These are phyloP conservation scores for Camponotus fellah DNA, from an alignment of 2,888 invertebrate genomes.

Conservation along the genomic window DNA sequence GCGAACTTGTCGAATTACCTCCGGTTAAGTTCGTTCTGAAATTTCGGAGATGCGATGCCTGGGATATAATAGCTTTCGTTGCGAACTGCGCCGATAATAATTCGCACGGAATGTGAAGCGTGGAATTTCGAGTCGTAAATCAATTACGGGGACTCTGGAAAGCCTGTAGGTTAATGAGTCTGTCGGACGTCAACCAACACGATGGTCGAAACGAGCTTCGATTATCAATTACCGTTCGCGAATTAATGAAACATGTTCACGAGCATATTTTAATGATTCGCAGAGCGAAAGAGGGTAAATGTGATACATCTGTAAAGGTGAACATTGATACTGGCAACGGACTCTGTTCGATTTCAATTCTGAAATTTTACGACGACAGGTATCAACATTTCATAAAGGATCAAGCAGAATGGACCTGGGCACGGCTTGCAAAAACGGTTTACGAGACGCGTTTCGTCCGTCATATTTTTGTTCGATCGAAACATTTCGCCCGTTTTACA, in stretches of 20 bases:
- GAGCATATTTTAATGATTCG: constrained; percentile 32
- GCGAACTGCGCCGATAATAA: constrained; percentile 34
- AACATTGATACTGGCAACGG: constrained; percentile 34
- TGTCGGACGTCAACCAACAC: constrained; percentile 10
- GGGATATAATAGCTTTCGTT: constrained; percentile 26
- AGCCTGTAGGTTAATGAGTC: constrained; percentile 42
- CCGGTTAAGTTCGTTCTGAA: constrained; percentile 58
- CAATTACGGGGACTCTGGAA: constrained; percentile 44
- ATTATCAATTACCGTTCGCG: constrained; percentile 26
- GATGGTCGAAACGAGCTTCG: background rate
- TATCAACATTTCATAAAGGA: constrained; percentile 62
- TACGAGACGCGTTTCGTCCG: constrained; percentile 53
- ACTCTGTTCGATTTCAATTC: constrained; percentile 57
- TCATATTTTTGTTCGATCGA: constrained; percentile 48
- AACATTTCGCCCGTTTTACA: constrained; percentile 54
- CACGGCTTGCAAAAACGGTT: constrained; percentile 58
- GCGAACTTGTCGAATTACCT: constrained; percentile 73
- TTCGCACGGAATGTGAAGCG: constrained; percentile 25
- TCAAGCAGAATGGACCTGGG: constrained; percentile 52
- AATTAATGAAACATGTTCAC: constrained; percentile 29
- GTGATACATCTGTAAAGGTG: constrained; percentile 17
- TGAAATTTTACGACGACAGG: constrained; percentile 59
- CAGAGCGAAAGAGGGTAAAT: constrained; percentile 14
- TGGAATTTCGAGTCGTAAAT: constrained; percentile 43
- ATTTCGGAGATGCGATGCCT: constrained; percentile 10